These are phyloP conservation scores for Orchestes rusci DNA, from an alignment of 2,888 invertebrate species.

Conservation along the genomic window DNA sequence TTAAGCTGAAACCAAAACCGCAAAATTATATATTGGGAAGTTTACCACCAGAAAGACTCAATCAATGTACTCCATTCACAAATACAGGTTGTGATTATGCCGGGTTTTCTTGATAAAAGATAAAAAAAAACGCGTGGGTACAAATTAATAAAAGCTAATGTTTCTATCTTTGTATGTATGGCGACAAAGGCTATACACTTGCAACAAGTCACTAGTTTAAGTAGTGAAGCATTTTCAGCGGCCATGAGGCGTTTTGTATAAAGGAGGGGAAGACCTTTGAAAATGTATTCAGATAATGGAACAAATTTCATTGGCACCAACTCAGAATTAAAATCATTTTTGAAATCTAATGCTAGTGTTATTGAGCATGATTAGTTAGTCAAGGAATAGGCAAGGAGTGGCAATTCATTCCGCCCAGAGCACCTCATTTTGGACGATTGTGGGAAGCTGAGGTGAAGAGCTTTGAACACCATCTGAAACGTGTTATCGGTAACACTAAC, in stretches of 20 bases:
- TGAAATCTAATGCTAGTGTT: not conserved
- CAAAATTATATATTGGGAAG: constrained; percentile 19
- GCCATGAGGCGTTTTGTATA: constrained; percentile 23
- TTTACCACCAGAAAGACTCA: constrained; percentile 15
- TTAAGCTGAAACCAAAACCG: constrained; percentile 9
- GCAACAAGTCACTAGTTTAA: constrained; percentile 24
- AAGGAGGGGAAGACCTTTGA: constrained; percentile 20
- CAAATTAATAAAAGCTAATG: not conserved
- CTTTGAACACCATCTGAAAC: constrained; percentile 7
- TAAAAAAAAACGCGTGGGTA: not conserved
- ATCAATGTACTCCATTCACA: constrained; percentile 18
- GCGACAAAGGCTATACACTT: constrained; percentile 26
- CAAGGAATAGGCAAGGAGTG: not conserved
- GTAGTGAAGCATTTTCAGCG: constrained; percentile 23
- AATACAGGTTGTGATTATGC: constrained; percentile 26
- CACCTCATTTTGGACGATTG: constrained; percentile 33
- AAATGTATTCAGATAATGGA: constrained; percentile 25
- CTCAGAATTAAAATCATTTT: constrained; percentile 15
- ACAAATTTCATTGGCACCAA: constrained; percentile 24
- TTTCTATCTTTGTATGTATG: constrained; percentile 25
- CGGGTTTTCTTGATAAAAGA: constrained; percentile 8
- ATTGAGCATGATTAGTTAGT: not conserved
- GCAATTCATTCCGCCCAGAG: not conserved
- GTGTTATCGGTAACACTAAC: constrained; percentile 5
- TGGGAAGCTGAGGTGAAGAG: constrained; percentile 33